phyloP scores from a whole-genome alignment of 2,113 vertebrate species.

The Corvus cornix region DNA sequence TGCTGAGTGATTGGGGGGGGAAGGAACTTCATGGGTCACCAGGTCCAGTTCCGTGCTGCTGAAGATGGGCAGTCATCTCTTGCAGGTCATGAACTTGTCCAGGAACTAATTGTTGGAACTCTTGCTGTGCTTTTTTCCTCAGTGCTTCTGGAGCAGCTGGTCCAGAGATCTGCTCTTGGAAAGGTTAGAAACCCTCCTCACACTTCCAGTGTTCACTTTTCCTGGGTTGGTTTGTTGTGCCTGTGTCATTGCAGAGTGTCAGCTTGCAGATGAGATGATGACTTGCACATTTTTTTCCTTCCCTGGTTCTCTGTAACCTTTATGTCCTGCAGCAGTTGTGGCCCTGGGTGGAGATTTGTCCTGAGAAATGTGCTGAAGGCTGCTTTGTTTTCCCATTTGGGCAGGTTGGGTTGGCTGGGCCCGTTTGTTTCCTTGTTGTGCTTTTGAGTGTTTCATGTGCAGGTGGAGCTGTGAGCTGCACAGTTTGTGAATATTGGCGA shows the following conservation, averaged over 20 bases:
- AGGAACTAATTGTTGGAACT: not conserved
- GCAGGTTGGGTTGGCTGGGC: not conserved
- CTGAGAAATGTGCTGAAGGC: not conserved
- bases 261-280: slow-evolving; percentile 34
- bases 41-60: not conserved
- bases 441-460: not conserved
- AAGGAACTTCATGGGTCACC: not conserved
- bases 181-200: slow-evolving; percentile 19
- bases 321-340: not conserved
- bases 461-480: not conserved
- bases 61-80: not conserved
- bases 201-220: not conserved
- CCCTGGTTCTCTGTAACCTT: not conserved
- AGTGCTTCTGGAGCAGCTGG: slow-evolving; percentile 34
- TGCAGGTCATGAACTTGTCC: not conserved
- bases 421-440: not conserved
- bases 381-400: not conserved
- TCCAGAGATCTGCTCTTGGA: slow-evolving; percentile 6
- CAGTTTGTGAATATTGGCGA: not conserved
- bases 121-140: not conserved
- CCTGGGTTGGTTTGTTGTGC: not conserved
- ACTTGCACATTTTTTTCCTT: slow-evolving; percentile 30
- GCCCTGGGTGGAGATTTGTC: not conserved
- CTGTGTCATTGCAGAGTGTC: not conserved
- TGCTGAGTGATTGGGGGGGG: not conserved